Conservation (phyloP, 2,113 vertebrate genomes). For the Mormoops blainvillei region DNA sequence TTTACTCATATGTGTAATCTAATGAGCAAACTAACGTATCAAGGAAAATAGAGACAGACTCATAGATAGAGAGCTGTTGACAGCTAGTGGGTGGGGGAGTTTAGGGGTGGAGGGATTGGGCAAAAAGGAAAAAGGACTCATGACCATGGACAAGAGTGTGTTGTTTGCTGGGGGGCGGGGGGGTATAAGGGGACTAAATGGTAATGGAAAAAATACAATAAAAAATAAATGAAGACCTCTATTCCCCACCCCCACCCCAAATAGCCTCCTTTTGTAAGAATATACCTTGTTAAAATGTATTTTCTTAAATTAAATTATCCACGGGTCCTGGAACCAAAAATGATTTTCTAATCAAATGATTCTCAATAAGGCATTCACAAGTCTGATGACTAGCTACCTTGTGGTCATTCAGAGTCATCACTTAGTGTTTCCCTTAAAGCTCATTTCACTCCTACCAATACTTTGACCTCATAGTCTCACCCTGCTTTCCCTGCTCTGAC, state of each 20-base stretch:
- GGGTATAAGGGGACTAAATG: too few species aligned
- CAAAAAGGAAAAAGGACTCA: too few species aligned
- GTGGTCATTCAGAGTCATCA: neutral
- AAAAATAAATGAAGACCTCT: too few species aligned
- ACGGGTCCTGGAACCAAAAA: neutral
- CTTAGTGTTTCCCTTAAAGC: neutral
- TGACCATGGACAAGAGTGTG: too few species aligned
- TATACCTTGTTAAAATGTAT: neutral
- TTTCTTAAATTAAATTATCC: slow-evolving; percentile 16
- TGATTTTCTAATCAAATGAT: slow-evolving; percentile 2
- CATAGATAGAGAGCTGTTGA: too few species aligned
- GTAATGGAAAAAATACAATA: too few species aligned
- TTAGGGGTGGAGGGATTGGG: too few species aligned
- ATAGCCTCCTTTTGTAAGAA: neutral
- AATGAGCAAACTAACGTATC: too few species aligned
- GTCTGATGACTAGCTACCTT: neutral
- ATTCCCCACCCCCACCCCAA: neutral
- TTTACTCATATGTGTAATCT: too few species aligned
- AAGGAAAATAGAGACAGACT: too few species aligned
- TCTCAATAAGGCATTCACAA: neutral
- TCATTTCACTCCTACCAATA: neutral
- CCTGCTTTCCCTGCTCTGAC: neutral
- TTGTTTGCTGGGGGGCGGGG: too few species aligned
- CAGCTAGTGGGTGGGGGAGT: too few species aligned
- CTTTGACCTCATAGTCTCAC: neutral